A percentile compares a stretch with the other conserved stretches of the same genome.
These are phyloP conservation scores for Conus ventricosus DNA, from an alignment of 1,140 invertebrate species.

Conservation along the genomic window DNA sequence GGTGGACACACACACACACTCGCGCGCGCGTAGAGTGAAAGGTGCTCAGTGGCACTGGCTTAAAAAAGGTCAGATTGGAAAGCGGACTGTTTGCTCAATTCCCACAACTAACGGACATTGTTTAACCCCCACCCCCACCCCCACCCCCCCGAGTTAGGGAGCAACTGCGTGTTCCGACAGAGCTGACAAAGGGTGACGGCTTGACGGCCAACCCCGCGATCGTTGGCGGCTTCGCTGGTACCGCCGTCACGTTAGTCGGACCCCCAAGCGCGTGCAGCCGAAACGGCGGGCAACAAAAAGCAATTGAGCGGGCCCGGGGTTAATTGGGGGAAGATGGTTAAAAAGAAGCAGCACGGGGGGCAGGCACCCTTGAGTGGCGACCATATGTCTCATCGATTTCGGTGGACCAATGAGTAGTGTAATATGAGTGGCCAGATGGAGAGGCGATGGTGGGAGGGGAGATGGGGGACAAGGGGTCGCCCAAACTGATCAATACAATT, in stretches of 20 bases:
- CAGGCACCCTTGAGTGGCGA: neutral
- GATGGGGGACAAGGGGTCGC: neutral
- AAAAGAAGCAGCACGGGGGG: neutral
- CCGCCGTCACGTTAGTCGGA: neutral
- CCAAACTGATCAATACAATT: slow-evolving; percentile 11
- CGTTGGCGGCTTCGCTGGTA: neutral
- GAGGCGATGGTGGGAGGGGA: neutral
- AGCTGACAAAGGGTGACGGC: neutral
- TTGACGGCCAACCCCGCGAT: neutral
- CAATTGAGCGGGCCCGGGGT: neutral
- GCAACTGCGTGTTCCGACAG: neutral
- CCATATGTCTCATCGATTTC: slow-evolving; percentile 17
- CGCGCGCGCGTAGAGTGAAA: no score
- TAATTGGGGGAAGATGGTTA: neutral
- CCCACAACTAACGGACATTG: no score
- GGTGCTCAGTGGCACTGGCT: no score
- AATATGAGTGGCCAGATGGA: neutral
- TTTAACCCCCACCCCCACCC: no score
- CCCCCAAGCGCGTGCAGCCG: neutral
- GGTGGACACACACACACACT: neutral
- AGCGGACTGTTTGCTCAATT: no score
- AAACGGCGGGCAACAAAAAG: neutral
- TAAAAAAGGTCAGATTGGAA: no score
- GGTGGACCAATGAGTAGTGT: no score
- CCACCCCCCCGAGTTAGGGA: no score